A percentile compares a stretch with the other conserved stretches of the same genome.
phyloP scores from a whole-genome alignment of 2,888 invertebrate species.

The Sinopyrophorus schimmeli region DNA sequence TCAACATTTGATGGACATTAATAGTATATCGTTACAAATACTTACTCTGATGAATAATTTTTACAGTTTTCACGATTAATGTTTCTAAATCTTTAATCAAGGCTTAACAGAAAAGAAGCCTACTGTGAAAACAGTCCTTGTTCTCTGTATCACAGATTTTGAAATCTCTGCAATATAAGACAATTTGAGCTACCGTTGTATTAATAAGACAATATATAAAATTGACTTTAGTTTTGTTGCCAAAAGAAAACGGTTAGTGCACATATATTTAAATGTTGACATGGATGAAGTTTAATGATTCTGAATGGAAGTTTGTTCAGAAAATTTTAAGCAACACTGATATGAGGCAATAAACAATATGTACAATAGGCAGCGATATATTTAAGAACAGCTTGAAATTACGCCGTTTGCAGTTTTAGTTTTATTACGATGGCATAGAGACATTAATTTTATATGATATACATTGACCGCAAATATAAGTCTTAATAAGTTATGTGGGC shows the following conservation, averaged over 20 bases:
- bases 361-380: conserved; percentile 21
- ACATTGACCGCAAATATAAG: conserved; percentile 20
- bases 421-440: conserved; percentile 7
- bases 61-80: no score
- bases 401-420: conserved; percentile 5
- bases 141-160: conserved; percentile 58
- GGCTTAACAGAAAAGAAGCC: no score
- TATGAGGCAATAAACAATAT: conserved; percentile 16
- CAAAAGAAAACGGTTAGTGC: no score
- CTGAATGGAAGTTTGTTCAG: no score
- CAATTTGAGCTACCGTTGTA: conserved; percentile 13
- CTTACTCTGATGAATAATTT: no score
- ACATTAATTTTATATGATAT: conserved; percentile 17
- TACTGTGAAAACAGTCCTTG: conserved; percentile 51
- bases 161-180: conserved; percentile 50
- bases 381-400: conserved; percentile 7
- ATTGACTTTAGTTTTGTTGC: no score
- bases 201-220: neutral
- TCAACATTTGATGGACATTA: no score
- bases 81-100: no score
- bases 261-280: no score
- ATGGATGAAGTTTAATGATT: no score
- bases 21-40: no score
- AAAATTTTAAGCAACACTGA: conserved; percentile 26
- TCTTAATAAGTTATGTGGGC: conserved; percentile 16